A percentile compares a stretch with the other conserved stretches of the same genome.
Conservation (phyloP, 2,888 invertebrate genomes). For the Plebejus argus region DNA sequence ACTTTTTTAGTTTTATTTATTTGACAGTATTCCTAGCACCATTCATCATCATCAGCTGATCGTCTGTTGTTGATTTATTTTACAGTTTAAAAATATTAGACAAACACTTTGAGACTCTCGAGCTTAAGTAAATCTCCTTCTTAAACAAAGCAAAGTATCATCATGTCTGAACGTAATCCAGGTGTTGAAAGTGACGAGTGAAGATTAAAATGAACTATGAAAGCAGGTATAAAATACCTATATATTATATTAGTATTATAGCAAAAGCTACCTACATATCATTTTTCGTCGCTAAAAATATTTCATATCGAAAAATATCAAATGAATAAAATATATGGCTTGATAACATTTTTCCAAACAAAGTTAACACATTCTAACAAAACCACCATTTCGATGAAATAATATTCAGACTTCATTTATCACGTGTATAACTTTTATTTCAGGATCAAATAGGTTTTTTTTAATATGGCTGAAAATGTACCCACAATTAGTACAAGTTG, state of each 20-base stretch:
- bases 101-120: not conserved
- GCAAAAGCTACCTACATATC: not conserved
- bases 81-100: no score
- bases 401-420: not conserved
- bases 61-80: no score
- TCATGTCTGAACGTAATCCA: not conserved
- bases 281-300: not conserved
- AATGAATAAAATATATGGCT: slow-evolving; percentile 7
- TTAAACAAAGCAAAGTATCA: not conserved
- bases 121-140: not conserved
- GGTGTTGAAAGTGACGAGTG: not conserved
- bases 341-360: not conserved
- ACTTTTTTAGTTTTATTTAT: no score
- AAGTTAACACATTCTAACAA: slow-evolving; percentile 9
- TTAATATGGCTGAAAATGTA: not conserved
- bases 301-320: not conserved
- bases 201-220: not conserved
- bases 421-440: not conserved
- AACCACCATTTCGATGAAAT: not conserved
- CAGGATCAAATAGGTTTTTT: not conserved
- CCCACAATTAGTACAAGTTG: not conserved
- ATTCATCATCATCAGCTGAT: no score
- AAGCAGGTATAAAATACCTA: no score
- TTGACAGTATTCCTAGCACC: no score
- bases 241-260: no score